Percentiles rank a stretch among this genome's conserved stretches.
Conservation (phyloP, 2,113 vertebrate species). For the Gnathonemus longibarbis region DNA sequence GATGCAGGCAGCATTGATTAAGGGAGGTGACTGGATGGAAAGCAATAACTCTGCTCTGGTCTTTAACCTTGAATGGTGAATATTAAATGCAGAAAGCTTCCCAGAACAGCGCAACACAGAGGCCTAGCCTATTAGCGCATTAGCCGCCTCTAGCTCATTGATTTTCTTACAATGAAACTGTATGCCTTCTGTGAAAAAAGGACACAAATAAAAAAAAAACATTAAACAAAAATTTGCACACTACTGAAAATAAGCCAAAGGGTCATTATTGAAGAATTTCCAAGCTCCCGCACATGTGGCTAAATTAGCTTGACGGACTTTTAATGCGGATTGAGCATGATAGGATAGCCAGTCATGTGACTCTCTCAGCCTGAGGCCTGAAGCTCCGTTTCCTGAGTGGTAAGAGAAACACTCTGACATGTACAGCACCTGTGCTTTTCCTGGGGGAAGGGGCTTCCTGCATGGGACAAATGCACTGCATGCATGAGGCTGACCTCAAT, state of each 20-base stretch:
- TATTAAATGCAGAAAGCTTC: conserved; percentile 75
- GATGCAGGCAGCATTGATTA: conserved; percentile 74
- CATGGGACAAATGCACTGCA: neutral
- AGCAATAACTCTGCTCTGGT: conserved; percentile 68
- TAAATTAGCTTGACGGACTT: neutral
- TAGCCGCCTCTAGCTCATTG: conserved; percentile 64
- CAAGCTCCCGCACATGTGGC: neutral
- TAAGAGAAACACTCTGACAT: neutral
- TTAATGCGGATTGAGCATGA: neutral
- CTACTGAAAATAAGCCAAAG: neutral
- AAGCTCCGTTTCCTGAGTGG: neutral
- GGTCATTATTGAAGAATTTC: neutral
- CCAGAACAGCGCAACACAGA: conserved; percentile 53
- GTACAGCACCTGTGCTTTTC: neutral
- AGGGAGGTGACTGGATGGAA: conserved; percentile 67
- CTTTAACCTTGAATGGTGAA: conserved; percentile 69
- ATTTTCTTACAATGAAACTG: conserved; percentile 56
- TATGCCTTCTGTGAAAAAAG: neutral
- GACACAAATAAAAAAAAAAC: conserved; percentile 35
- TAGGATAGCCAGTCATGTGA: neutral
- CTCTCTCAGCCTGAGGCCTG: neutral
- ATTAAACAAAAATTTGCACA: neutral
- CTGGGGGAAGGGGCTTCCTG: neutral
- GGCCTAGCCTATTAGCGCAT: conserved; percentile 66
- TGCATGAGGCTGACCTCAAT: neutral